These are phyloP conservation scores for Motacilla tschutschensis DNA, from an alignment of 2,113 vertebrate genomes.

Conservation along the genomic window DNA sequence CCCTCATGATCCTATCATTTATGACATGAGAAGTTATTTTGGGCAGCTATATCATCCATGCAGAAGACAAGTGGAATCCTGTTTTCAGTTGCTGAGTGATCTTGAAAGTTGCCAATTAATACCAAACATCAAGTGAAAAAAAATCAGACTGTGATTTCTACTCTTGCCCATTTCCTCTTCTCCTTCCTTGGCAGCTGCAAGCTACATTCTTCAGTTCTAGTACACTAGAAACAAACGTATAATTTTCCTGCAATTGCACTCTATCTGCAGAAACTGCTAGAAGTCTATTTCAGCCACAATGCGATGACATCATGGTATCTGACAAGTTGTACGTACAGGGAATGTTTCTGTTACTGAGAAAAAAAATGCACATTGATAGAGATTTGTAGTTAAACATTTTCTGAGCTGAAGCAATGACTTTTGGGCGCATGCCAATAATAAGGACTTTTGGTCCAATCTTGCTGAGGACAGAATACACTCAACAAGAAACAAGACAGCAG, in stretches of 20 bases:
- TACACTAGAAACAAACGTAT: neutral
- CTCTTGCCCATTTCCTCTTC: neutral
- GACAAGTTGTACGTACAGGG: neutral
- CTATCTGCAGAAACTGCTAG: neutral
- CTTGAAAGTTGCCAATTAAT: neutral
- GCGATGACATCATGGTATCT: neutral
- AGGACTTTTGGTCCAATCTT: neutral
- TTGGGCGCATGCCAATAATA: neutral
- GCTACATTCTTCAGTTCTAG: neutral
- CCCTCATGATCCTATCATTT: neutral
- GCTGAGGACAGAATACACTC: neutral
- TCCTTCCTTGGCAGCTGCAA: neutral
- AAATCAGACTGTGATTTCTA: neutral
- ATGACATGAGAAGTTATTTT: neutral
- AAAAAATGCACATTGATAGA: neutral
- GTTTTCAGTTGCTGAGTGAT: neutral
- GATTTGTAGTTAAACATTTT: neutral
- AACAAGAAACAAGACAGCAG: neutral
- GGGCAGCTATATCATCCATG: neutral
- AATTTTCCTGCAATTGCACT: neutral
- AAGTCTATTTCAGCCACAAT: neutral
- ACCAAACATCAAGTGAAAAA: neutral
- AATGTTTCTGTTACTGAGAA: neutral
- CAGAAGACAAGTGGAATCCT: neutral
- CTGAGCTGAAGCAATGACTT: neutral